phyloP scores from a whole-genome alignment of 2,888 invertebrate genomes.

The Pandemis cinnamomeana region DNA sequence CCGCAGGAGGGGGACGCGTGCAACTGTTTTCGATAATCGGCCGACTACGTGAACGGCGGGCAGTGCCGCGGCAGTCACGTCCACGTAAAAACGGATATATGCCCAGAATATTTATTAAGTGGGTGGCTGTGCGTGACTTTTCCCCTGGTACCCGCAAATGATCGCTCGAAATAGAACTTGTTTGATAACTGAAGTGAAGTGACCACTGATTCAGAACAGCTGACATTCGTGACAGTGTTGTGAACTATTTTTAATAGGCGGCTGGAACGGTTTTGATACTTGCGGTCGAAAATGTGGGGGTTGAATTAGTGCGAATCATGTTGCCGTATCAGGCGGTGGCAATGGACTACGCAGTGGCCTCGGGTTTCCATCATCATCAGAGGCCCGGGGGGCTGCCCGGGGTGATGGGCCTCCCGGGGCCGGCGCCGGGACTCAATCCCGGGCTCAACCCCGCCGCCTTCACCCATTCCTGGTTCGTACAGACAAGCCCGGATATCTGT shows the following conservation, averaged over 20 bases:
- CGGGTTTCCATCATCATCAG: conserved; percentile 82
- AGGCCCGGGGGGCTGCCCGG: conserved; percentile 81
- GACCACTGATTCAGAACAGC: conserved; percentile 35
- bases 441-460: conserved; percentile 90
- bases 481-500: conserved; percentile 95
- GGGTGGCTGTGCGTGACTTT: conserved; percentile 85
- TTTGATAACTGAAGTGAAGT: conserved; percentile 70
- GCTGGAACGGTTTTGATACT: conserved; percentile 46
- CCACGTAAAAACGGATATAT: conserved; percentile 85
- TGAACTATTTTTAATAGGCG: conserved; percentile 54
- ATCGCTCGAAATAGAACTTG: conserved; percentile 77
- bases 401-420: conserved; percentile 84
- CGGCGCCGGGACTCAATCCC: conserved; percentile 79
- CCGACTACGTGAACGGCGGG: conserved; percentile 84
- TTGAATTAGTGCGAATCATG: conserved; percentile 78
- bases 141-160: conserved; percentile 80
- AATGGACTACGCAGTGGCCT: conserved; percentile 91
- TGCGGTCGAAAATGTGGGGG: conserved; percentile 54
- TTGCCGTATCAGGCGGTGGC: conserved; percentile 95
- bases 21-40: conserved; percentile 84
- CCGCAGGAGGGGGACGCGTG: conserved; percentile 82
- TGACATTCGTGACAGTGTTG: conserved; percentile 40
- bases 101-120: conserved; percentile 86
- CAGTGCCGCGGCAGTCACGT: conserved; percentile 82
- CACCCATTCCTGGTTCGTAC: conserved; percentile 98